phyloP scores from a whole-genome alignment of 2,797 vertebrate species.

The Phaenicophaeus curvirostris region DNA sequence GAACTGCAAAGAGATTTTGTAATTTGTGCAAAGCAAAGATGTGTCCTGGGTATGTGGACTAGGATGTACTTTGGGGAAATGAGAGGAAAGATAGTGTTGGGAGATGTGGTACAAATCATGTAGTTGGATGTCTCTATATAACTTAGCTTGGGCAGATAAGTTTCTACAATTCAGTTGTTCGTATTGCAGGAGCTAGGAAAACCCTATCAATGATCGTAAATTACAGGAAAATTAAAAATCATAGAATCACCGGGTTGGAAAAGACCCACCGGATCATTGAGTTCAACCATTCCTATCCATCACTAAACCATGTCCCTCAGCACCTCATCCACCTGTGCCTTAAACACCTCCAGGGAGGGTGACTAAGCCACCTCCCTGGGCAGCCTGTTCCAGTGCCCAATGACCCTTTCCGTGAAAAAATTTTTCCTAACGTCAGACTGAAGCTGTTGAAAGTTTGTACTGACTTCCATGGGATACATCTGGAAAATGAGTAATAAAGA shows the following conservation, averaged over 20 bases:
- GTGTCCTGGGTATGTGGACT: background rate
- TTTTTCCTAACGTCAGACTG: no score
- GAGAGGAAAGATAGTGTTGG: background rate
- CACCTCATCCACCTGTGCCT: no score
- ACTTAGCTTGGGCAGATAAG: no score
- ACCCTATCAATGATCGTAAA: background rate
- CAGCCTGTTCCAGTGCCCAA: no score
- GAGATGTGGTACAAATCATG: rapidly evolving
- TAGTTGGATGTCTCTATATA: background rate
- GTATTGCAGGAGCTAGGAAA: background rate
- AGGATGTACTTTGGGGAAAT: background rate
- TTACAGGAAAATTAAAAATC: background rate
- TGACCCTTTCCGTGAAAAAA: no score
- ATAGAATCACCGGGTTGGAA: no score
- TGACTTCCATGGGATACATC: background rate
- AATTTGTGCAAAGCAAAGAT: background rate
- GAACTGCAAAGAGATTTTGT: background rate
- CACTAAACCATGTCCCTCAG: no score
- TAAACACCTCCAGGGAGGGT: no score
- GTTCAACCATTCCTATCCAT: no score
- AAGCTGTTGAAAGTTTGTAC: background rate
- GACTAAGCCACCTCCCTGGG: no score
- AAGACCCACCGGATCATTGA: no score
- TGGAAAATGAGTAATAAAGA: background rate
- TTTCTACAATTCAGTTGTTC: no score